Evolutionary conservation across 2,888 invertebrate genomes (phyloP).

Genomic region (Slavum lentiscoides): DNA sequence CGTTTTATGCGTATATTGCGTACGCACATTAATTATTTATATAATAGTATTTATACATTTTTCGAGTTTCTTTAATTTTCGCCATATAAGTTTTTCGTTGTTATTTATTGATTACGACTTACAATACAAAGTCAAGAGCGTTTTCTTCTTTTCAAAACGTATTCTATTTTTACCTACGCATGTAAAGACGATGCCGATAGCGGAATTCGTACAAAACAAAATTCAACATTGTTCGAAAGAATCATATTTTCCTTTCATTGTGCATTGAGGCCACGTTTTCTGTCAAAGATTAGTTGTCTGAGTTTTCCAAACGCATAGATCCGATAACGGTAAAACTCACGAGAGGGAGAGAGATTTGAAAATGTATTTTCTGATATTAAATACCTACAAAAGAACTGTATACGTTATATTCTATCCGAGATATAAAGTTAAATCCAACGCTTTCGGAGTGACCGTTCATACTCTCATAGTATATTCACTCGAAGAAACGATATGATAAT

Average conservation of each 20-base stretch:
- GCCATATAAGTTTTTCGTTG: too few relatives aligned
- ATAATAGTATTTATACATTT: too few relatives aligned
- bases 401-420: neutral
- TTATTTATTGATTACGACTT: too few relatives aligned
- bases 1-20: too few relatives aligned
- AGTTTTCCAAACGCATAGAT: constrained; percentile 1
- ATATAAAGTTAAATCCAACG: too few relatives aligned
- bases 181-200: too few relatives aligned
- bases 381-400: neutral
- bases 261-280: constrained; percentile 14
- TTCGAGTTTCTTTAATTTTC: too few relatives aligned
- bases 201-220: neutral
- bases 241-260: constrained; percentile 21
- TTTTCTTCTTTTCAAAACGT: neutral
- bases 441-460: too few relatives aligned
- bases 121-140: neutral
- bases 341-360: neutral
- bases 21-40: too few relatives aligned
- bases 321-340: constrained; percentile 14
- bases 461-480: too few relatives aligned
- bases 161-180: too few relatives aligned
- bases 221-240: constrained; percentile 3
- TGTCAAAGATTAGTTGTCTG: constrained; percentile 10
- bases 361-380: constrained; percentile 20
- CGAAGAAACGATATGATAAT: too few relatives aligned